Evolutionary conservation across 2,797 vertebrate genomes (phyloP).

Genomic region (Clarias fuscus): DNA sequence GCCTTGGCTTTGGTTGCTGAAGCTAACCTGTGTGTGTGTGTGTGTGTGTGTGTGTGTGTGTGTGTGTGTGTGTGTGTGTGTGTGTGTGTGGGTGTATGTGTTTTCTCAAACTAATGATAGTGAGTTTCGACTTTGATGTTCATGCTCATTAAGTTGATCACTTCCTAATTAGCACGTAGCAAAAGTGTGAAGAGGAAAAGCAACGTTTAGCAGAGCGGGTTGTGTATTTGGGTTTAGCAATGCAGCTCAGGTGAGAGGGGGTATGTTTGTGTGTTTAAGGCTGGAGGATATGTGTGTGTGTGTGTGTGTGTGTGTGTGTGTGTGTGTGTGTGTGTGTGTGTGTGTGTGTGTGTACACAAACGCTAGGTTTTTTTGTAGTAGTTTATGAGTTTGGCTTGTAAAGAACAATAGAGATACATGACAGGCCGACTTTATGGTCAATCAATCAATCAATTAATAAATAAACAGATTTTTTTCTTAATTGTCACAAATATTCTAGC

Average conservation of each 20-base stretch:
- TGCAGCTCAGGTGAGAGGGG: not conserved
- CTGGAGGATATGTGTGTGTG: not conserved
- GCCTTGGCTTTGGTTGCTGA: not conserved
- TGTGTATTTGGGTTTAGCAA: conserved; percentile 31
- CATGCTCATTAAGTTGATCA: conserved; percentile 20
- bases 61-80: not conserved
- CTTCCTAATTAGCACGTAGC: conserved; percentile 35
- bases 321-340: not conserved
- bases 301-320: conserved; percentile 17
- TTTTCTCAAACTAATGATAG: not conserved
- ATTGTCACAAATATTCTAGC: not conserved
- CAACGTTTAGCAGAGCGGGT: not conserved
- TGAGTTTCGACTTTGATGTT: conserved; percentile 31
- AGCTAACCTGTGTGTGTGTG: not conserved
- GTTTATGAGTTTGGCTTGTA: too few species aligned
- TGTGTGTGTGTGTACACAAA: too few species aligned
- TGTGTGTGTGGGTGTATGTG: not conserved
- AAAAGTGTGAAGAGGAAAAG: conserved; percentile 43
- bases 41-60: not conserved
- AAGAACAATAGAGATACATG: not conserved
- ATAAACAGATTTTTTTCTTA: too few species aligned
- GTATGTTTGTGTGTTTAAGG: conserved; percentile 1
- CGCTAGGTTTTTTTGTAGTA: too few species aligned
- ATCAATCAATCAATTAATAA: not conserved
- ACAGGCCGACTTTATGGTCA: not conserved